Conservation (phyloP, 2,888 invertebrate species). For the Andrena marginata region DNA sequence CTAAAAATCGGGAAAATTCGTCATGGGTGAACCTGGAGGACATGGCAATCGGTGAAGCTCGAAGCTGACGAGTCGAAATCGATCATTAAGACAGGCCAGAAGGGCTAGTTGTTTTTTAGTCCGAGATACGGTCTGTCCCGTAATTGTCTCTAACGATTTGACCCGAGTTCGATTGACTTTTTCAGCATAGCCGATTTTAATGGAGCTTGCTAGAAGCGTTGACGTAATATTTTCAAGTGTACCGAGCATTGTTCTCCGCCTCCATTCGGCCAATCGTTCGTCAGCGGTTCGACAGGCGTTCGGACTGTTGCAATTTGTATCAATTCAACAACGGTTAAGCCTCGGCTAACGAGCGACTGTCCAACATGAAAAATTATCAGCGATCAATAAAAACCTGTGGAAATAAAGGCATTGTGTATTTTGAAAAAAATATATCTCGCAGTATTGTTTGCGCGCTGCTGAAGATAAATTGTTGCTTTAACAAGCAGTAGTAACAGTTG, state of each 20-base stretch:
- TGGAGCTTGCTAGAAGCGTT: constrained; percentile 7
- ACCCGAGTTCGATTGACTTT: not conserved
- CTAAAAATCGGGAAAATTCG: constrained; percentile 9
- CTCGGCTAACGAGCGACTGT: constrained; percentile 57
- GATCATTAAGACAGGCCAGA: too few species aligned
- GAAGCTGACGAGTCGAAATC: too few species aligned
- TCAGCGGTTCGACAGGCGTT: constrained; percentile 48
- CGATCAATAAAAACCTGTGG: constrained; percentile 52
- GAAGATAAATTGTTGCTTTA: constrained; percentile 33
- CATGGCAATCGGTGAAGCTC: too few species aligned
- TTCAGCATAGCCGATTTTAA: constrained; percentile 1
- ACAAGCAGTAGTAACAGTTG: constrained; percentile 27
- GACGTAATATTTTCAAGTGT: constrained; percentile 47
- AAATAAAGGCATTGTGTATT: constrained; percentile 53
- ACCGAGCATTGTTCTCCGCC: constrained; percentile 29
- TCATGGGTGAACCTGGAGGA: not conserved
- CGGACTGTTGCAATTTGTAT: constrained; percentile 59
- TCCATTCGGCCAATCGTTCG: constrained; percentile 41
- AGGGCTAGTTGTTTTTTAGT: too few species aligned
- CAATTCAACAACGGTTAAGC: constrained; percentile 60
- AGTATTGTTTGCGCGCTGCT: constrained; percentile 28
- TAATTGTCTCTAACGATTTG: constrained; percentile 22
- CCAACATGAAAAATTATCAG: constrained; percentile 56
- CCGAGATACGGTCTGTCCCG: not conserved
- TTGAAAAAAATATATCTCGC: constrained; percentile 38